A percentile compares a stretch with the other conserved stretches of the same genome.
These are phyloP conservation scores for Panthera uncia DNA, from an alignment of 2,113 vertebrate genomes.

Conservation along the genomic window DNA sequence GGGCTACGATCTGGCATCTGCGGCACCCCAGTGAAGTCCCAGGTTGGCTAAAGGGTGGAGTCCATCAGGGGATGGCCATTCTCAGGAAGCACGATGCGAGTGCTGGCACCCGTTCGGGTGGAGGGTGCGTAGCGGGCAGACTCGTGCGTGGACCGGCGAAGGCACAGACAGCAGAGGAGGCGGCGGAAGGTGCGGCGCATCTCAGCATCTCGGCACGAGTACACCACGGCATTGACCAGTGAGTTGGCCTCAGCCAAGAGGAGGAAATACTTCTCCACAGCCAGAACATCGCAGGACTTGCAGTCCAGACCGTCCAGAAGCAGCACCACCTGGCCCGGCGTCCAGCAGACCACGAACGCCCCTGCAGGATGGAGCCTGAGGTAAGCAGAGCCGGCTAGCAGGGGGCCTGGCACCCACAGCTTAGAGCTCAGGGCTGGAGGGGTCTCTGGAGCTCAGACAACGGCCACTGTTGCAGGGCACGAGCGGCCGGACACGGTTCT, in stretches of 20 bases:
- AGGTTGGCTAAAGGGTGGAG: constrained; percentile 80
- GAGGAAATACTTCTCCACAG: constrained; percentile 93
- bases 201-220: constrained; percentile 92
- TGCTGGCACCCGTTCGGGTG: constrained; percentile 58
- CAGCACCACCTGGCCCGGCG: constrained; percentile 91
- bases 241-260: constrained; percentile 94
- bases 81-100: constrained; percentile 80
- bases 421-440: not conserved
- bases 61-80: constrained; percentile 79
- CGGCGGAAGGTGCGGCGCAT: constrained; percentile 92
- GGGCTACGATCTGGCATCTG: not conserved
- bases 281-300: constrained; percentile 84
- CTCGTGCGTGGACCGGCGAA: constrained; percentile 54
- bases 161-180: constrained; percentile 90
- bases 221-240: constrained; percentile 93
- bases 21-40: not conserved
- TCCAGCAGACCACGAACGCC: constrained; percentile 96
- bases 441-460: not conserved
- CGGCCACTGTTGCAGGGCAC: not conserved
- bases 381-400: not conserved
- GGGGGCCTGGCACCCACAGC: not conserved
- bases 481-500: not conserved
- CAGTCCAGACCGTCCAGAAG: constrained; percentile 91
- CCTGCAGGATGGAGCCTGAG: constrained; percentile 81
- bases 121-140: constrained; percentile 24